Evolutionary conservation across 2,113 vertebrate genomes (phyloP).

Genomic region (Porphyrio hochstetteri): DNA sequence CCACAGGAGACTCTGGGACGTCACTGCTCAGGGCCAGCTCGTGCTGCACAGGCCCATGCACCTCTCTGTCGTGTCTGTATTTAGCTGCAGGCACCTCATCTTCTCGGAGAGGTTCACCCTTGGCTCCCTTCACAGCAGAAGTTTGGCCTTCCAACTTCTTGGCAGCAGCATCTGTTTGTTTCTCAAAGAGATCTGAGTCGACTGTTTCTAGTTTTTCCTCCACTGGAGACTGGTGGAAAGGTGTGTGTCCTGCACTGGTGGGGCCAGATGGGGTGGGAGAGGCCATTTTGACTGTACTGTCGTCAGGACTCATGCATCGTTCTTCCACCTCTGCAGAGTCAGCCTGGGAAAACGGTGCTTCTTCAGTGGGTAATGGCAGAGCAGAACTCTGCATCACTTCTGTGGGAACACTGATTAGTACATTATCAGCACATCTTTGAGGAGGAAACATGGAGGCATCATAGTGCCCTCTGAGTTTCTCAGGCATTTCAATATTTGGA

Average conservation of each 20-base stretch:
- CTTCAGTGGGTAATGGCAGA: neutral
- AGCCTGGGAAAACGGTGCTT: conserved; percentile 34
- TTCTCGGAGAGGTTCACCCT: neutral
- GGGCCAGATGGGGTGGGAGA: conserved; percentile 92
- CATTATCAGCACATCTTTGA: neutral
- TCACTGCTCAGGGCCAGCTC: neutral
- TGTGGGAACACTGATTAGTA: neutral
- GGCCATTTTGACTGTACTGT: conserved; percentile 94
- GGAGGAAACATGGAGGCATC: conserved; percentile 71
- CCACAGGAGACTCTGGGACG: neutral
- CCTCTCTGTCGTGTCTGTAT: neutral
- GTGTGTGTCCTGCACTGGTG: conserved; percentile 92
- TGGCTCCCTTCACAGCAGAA: neutral
- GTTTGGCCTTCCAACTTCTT: conserved; percentile 48
- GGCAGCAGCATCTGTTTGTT: conserved; percentile 60
- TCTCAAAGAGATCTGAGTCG: conserved; percentile 72
- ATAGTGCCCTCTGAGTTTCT: conserved; percentile 83
- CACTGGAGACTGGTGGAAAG: conserved; percentile 90
- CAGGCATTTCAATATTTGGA: conserved; percentile 80
- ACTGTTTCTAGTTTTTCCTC: conserved; percentile 84
- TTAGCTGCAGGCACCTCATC: neutral
- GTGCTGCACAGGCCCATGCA: neutral
- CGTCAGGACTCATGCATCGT: conserved; percentile 90
- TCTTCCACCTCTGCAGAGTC: conserved; percentile 86
- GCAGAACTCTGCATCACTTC: conserved; percentile 11